These are phyloP conservation scores for Boloria selene DNA, from an alignment of 2,888 invertebrate genomes.

Conservation along the genomic window DNA sequence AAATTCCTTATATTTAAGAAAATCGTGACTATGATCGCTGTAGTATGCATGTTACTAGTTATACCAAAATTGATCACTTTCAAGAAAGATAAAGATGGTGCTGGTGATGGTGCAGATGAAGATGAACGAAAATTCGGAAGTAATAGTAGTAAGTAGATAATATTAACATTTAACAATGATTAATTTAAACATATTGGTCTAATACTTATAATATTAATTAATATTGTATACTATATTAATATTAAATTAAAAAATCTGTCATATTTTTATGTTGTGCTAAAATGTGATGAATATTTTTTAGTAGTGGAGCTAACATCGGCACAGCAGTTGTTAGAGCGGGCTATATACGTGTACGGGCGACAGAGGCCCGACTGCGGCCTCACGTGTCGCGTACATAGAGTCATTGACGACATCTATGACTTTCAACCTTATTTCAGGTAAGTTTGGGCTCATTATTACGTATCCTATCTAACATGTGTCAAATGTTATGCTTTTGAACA, in stretches of 20 bases:
- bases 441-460: constrained; percentile 33
- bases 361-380: constrained; percentile 69
- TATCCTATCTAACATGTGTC: constrained; percentile 11
- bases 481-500: constrained; percentile 29
- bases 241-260: too few species aligned
- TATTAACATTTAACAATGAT: neutral
- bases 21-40: constrained; percentile 89
- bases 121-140: constrained; percentile 63
- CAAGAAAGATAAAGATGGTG: constrained; percentile 65
- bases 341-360: constrained; percentile 67
- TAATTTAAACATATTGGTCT: constrained; percentile 19
- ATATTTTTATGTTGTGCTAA: too few species aligned
- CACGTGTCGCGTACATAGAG: constrained; percentile 73
- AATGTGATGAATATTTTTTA: constrained; percentile 40
- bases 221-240: too few species aligned
- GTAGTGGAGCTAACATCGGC: constrained; percentile 71
- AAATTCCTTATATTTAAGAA: constrained; percentile 91
- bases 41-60: constrained; percentile 88
- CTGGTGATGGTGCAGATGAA: constrained; percentile 55
- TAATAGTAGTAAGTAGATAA: constrained; percentile 55
- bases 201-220: neutral
- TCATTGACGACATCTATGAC: constrained; percentile 74
- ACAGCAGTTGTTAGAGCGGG: constrained; percentile 74
- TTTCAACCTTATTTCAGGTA: constrained; percentile 78
- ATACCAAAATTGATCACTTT: constrained; percentile 86